Conservation (phyloP, 2,888 invertebrate genomes). For the Pecten maximus region DNA sequence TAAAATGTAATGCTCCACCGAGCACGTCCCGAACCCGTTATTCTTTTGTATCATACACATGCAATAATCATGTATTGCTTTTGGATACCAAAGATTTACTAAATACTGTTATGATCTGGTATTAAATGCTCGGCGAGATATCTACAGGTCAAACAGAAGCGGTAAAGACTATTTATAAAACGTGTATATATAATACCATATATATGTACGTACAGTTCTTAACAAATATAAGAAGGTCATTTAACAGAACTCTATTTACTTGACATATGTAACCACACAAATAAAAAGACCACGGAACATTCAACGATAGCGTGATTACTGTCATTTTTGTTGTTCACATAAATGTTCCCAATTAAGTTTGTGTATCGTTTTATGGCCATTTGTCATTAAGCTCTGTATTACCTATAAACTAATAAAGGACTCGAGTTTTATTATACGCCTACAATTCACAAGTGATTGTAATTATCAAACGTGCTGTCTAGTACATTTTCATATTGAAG, state of each 20-base stretch:
- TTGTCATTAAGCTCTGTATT: neutral
- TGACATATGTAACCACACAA: slow-evolving; percentile 8
- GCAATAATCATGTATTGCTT: slow-evolving; percentile 33
- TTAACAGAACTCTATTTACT: slow-evolving; percentile 13
- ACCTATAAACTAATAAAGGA: neutral
- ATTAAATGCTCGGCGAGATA: slow-evolving; percentile 9
- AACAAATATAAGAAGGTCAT: slow-evolving; percentile 33
- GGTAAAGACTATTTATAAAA: neutral
- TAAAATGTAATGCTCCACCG: neutral
- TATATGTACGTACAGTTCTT: neutral
- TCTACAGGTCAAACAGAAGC: neutral
- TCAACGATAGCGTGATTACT: neutral
- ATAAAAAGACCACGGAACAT: neutral
- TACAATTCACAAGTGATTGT: neutral
- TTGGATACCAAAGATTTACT: slow-evolving; percentile 29
- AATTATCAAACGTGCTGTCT: neutral
- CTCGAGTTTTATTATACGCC: neutral
- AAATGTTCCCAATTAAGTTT: neutral
- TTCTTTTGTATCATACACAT: neutral
- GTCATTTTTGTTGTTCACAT: neutral
- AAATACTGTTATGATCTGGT: slow-evolving; percentile 28
- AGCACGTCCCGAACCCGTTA: slow-evolving; percentile 13
- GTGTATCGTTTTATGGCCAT: neutral
- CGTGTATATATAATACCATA: neutral
- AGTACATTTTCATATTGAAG: neutral